phyloP scores from a whole-genome alignment of 2,888 invertebrate genomes.

The Pegoplata infirma region DNA sequence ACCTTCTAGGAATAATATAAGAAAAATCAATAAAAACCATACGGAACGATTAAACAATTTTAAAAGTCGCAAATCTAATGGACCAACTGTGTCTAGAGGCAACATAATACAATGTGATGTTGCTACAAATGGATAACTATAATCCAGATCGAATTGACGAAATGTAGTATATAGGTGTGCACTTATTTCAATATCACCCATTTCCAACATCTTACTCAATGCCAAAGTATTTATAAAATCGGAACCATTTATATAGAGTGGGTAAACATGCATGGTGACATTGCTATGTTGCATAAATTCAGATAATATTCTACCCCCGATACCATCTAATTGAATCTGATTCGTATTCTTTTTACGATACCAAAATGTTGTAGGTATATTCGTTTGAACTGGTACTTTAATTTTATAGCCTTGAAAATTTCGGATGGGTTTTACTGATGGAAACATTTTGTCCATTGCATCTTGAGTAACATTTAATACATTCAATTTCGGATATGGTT shows the following conservation, averaged over 20 bases:
- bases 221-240: not conserved
- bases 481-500: not conserved
- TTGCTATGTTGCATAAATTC: not conserved
- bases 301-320: not conserved
- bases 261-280: not conserved
- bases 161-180: not conserved
- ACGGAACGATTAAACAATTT: not conserved
- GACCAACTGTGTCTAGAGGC: not conserved
- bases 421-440: not conserved
- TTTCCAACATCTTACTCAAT: not conserved
- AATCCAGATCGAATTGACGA: not conserved
- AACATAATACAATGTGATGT: constrained; percentile 3
- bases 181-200: not conserved
- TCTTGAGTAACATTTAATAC: not conserved
- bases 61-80: not conserved
- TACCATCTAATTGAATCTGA: not conserved
- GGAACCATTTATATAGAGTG: not conserved
- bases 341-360: not conserved
- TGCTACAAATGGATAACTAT: not conserved
- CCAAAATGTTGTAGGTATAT: not conserved
- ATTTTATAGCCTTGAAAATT: constrained; percentile 1
- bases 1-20: not conserved
- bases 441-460: not conserved
- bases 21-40: not conserved
- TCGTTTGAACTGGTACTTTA: not conserved